Conservation (phyloP, 1,140 invertebrate genomes). For the Brachystomella parvula region DNA sequence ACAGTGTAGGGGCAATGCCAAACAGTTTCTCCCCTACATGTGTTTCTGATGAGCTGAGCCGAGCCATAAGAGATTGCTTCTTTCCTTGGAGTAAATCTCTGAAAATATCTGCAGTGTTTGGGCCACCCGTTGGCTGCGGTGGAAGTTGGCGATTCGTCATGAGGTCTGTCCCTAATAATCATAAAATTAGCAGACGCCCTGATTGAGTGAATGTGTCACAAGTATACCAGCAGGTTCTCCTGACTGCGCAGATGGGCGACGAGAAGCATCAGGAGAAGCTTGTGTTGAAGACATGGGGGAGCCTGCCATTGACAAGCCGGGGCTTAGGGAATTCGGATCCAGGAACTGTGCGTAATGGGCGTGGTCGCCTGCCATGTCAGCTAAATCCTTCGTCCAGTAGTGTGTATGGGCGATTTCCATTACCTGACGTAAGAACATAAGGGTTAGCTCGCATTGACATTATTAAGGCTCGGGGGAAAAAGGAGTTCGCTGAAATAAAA, state of each 20-base stretch:
- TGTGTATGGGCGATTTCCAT: conserved; percentile 75
- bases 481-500: too few relatives aligned
- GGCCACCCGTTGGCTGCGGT: conserved; percentile 26
- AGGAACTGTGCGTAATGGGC: conserved; percentile 41
- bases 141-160: not conserved
- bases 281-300: conserved; percentile 47
- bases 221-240: too few relatives aligned
- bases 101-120: conserved; percentile 66
- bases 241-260: conserved; percentile 32
- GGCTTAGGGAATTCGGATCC: conserved; percentile 36
- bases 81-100: conserved; percentile 81
- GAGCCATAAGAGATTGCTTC: conserved; percentile 69
- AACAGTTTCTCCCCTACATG: conserved; percentile 22
- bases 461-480: too few relatives aligned
- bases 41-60: conserved; percentile 41
- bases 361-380: conserved; percentile 48
- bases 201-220: not conserved
- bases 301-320: conserved; percentile 50
- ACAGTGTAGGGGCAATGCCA: not conserved
- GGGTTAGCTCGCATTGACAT: too few relatives aligned
- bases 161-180: not conserved
- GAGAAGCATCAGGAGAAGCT: conserved; percentile 34
- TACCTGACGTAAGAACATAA: conserved; percentile 22
- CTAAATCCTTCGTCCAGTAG: conserved; percentile 86
- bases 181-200: not conserved